phyloP scores from a whole-genome alignment of 2,888 invertebrate genomes.

The Ophion ellenae region DNA sequence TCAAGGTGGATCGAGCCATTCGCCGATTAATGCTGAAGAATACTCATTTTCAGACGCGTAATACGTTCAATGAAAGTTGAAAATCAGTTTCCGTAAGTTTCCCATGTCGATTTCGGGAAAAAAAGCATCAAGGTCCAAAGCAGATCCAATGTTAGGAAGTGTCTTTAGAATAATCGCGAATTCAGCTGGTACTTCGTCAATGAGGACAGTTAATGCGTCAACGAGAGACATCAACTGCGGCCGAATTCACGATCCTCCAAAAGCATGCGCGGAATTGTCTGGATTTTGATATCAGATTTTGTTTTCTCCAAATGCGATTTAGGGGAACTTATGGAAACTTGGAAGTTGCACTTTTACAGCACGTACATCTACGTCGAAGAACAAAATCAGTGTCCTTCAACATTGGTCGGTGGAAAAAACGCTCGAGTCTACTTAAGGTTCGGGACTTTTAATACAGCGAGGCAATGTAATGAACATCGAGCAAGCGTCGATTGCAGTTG shows the following conservation, averaged over 20 bases:
- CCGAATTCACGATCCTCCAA: no score
- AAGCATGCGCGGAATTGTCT: no score
- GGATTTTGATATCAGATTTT: no score
- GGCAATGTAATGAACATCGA: constrained; percentile 21
- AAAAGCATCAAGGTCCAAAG: not conserved
- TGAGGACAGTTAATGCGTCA: no score
- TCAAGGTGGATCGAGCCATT: not conserved
- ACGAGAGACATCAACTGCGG: no score
- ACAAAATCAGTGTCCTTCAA: not conserved
- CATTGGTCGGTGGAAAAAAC: not conserved
- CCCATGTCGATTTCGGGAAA: not conserved
- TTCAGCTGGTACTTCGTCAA: no score
- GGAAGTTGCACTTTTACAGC: not conserved
- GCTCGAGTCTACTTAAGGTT: constrained; percentile 4
- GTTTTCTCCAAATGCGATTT: no score
- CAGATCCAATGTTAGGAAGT: no score
- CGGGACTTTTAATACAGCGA: constrained; percentile 3
- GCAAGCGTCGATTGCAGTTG: constrained; percentile 29
- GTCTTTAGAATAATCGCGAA: no score
- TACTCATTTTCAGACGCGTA: not conserved
- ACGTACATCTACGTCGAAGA: no score
- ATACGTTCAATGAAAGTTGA: not conserved
- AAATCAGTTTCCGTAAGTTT: not conserved
- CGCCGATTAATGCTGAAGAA: not conserved
- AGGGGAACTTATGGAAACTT: not conserved